Evolutionary conservation across 2,113 vertebrate genomes (phyloP).

Genomic region (Beaufortia kweichowensis): DNA sequence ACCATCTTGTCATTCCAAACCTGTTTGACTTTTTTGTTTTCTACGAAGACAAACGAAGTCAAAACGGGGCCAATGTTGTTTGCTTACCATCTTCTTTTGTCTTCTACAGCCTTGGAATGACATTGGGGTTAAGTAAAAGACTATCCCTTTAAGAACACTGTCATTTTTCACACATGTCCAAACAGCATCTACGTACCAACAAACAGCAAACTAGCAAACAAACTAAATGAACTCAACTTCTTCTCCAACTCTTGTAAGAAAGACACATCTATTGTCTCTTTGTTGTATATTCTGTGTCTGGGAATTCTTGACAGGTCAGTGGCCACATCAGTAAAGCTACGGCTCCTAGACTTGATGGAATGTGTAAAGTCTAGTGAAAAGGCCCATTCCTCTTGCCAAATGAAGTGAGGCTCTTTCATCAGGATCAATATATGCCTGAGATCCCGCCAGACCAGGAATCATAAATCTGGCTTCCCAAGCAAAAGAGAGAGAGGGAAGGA

Average conservation of each 20-base stretch:
- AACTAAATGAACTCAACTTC: no score
- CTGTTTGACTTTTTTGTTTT: no score
- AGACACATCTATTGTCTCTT: not conserved
- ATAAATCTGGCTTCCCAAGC: slow-evolving; percentile 55
- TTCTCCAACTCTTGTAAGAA: not conserved
- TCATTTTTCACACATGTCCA: no score
- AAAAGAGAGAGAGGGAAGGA: slow-evolving; percentile 17
- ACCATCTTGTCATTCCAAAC: no score
- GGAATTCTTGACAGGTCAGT: slow-evolving; percentile 34
- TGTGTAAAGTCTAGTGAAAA: slow-evolving; percentile 52
- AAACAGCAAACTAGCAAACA: no score
- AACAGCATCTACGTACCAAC: not conserved
- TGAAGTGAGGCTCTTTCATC: slow-evolving; percentile 57
- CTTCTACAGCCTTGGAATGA: no score
- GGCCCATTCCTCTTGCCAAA: slow-evolving; percentile 51
- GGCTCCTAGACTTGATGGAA: slow-evolving; percentile 45
- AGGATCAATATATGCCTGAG: slow-evolving; percentile 59
- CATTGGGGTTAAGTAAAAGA: no score
- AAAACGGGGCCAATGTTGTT: no score
- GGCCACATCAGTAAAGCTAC: not conserved
- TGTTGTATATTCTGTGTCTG: not conserved
- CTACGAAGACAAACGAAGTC: no score
- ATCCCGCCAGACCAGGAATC: slow-evolving; percentile 41
- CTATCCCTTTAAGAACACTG: no score
- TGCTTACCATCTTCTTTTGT: no score